These are phyloP conservation scores for Diuraphis noxia DNA, from an alignment of 1,140 invertebrate species.

Conservation along the genomic window DNA sequence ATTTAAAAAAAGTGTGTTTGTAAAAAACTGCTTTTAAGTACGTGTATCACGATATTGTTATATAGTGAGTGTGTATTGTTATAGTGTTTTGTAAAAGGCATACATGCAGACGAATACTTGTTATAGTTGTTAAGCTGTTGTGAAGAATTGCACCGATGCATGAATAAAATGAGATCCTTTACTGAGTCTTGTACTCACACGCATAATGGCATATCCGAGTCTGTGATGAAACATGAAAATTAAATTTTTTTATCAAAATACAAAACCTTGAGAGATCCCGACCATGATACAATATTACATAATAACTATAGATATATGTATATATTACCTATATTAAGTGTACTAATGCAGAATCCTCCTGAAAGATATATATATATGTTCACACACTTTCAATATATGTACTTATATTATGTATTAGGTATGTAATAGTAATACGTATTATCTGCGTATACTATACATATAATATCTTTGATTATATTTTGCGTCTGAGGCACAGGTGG, in stretches of 20 bases:
- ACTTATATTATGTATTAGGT: no score
- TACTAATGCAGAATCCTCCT: not conserved
- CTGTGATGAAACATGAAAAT: conserved; percentile 12
- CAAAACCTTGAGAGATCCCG: not conserved
- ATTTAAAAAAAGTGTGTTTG: conserved; percentile 2
- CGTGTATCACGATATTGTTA: conserved; percentile 21
- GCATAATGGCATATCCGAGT: not conserved
- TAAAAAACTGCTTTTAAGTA: conserved; percentile 25
- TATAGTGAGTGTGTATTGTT: conserved; percentile 30
- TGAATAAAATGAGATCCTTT: conserved; percentile 23
- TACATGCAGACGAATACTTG: conserved; percentile 16
- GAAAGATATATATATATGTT: not conserved
- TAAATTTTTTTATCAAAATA: not conserved
- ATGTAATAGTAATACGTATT: no score
- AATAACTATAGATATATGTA: not conserved
- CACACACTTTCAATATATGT: not conserved
- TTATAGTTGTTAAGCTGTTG: conserved; percentile 32
- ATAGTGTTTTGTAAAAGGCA: not conserved
- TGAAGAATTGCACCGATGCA: conserved; percentile 23
- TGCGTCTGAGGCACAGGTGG: not conserved
- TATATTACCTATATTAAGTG: not conserved
- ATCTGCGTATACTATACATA: not conserved
- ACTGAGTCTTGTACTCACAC: not conserved
- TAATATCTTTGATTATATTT: not conserved
- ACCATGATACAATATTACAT: not conserved